These are phyloP conservation scores for Eutrigla gurnardus DNA, from an alignment of 2,797 vertebrate species.

Conservation along the genomic window DNA sequence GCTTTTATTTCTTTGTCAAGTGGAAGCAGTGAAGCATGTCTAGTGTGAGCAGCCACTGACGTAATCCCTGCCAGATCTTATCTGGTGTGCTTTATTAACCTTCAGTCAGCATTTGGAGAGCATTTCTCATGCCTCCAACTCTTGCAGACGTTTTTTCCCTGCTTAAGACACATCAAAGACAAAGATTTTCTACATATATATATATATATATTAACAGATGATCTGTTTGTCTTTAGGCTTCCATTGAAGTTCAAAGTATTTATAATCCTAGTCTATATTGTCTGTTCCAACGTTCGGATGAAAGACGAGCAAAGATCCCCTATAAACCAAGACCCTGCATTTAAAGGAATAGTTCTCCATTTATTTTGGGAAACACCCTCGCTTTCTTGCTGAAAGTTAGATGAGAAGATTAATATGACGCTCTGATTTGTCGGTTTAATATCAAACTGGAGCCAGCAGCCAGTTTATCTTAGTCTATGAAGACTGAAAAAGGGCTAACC, in stretches of 20 bases:
- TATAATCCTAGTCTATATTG: not conserved
- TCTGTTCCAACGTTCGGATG: not conserved
- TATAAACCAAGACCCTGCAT: not conserved
- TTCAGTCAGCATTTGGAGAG: constrained; percentile 21
- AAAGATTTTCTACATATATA: not conserved
- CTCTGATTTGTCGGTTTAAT: not conserved
- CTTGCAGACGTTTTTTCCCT: not conserved
- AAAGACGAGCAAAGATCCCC: not conserved
- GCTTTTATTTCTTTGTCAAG: not conserved
- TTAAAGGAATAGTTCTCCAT: not conserved
- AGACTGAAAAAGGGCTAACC: not conserved
- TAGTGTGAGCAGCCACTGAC: not conserved
- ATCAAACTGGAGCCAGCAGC: not conserved
- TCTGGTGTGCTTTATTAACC: constrained; percentile 17
- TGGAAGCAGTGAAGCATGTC: not conserved
- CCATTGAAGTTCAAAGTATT: not conserved
- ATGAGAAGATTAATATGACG: too few relatives aligned
- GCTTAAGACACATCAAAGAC: not conserved
- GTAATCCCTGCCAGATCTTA: constrained; percentile 30
- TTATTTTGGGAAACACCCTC: not conserved
- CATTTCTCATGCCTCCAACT: not conserved
- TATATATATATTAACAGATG: too few relatives aligned
- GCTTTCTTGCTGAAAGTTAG: too few relatives aligned
- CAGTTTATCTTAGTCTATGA: not conserved
- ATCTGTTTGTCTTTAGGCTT: not conserved